Conservation (phyloP, 2,113 vertebrate species). For the Pygoscelis antarcticus region DNA sequence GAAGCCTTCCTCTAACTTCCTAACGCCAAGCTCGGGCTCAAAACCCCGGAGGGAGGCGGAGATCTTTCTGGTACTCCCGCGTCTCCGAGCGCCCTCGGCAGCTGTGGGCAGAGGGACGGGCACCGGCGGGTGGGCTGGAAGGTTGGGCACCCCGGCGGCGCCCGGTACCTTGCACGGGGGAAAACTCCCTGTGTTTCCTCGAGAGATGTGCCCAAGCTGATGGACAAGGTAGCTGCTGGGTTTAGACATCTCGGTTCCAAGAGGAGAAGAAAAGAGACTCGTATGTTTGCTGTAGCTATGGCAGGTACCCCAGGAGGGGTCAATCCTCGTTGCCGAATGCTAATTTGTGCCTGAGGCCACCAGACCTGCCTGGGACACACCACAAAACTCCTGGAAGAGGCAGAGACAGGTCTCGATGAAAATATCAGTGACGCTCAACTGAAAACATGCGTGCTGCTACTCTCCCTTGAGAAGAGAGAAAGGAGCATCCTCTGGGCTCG, state of each 20-base stretch:
- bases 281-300: fast-evolving
- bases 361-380: not conserved
- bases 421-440: fast-evolving
- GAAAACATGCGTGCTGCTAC: fast-evolving
- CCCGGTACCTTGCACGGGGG: not conserved
- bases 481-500: not conserved
- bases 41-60: fast-evolving
- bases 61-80: not conserved
- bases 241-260: fast-evolving
- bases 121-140: not conserved
- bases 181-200: fast-evolving
- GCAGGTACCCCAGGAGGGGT: not conserved
- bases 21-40: fast-evolving
- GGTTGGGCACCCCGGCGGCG: not conserved
- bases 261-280: not conserved
- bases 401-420: fast-evolving
- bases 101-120: not conserved
- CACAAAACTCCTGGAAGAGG: not conserved
- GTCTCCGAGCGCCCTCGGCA: not conserved
- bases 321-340: fast-evolving
- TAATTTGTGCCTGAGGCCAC: not conserved
- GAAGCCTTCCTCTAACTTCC: not conserved
- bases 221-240: not conserved
- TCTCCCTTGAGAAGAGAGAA: not conserved
- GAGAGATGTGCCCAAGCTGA: not conserved